Conservation (phyloP, 2,113 vertebrate species). For the Plecturocebus donacophilus region DNA sequence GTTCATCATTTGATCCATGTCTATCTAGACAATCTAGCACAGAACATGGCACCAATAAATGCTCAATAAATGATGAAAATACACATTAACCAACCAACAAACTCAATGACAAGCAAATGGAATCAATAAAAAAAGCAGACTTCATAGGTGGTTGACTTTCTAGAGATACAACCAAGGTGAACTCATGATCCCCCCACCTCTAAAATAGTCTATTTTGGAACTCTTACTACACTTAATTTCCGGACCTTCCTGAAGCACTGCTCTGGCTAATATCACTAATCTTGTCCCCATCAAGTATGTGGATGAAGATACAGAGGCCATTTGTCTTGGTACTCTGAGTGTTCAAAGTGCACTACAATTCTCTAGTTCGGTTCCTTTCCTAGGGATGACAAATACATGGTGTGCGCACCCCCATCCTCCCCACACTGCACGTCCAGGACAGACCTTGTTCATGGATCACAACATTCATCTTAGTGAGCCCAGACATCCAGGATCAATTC, state of each 20-base stretch:
- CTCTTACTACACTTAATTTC: background rate
- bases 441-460: slow-evolving; percentile 43
- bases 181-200: background rate
- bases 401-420: background rate
- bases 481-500: background rate
- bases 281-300: background rate
- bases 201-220: background rate
- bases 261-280: background rate
- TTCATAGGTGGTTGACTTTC: background rate
- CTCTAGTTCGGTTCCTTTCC: background rate
- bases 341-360: background rate
- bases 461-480: background rate
- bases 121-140: background rate
- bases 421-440: background rate
- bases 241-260: background rate
- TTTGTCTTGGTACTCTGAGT: background rate
- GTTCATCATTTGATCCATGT: background rate
- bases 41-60: background rate
- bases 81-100: background rate
- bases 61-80: background rate
- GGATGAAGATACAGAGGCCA: background rate
- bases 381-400: background rate
- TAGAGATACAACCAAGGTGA: background rate
- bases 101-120: background rate
- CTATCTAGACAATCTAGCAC: background rate